Percentiles rank a stretch among this genome's conserved stretches.
Conservation (phyloP, 1,140 invertebrate genomes). For the Papilio glaucus region DNA sequence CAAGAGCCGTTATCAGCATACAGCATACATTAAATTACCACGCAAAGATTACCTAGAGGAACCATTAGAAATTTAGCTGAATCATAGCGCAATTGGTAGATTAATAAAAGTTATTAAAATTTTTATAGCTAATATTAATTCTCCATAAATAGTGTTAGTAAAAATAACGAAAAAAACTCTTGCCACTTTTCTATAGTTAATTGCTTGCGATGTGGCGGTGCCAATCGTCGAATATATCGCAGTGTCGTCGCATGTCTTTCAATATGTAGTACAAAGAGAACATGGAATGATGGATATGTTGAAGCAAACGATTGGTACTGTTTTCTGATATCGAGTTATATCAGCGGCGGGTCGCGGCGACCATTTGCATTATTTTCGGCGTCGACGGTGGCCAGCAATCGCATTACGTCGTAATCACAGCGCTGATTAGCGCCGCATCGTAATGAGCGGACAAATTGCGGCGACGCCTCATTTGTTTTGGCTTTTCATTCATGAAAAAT, state of each 20-base stretch:
- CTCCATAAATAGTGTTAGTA: too few relatives aligned
- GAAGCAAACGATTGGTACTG: constrained; percentile 42
- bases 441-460: constrained; percentile 58
- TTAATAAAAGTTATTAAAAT: too few relatives aligned
- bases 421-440: constrained; percentile 65
- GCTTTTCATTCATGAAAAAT: not conserved
- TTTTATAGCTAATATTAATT: too few relatives aligned
- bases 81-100: too few relatives aligned
- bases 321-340: constrained; percentile 26
- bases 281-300: not conserved
- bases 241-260: not conserved
- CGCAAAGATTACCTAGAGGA: too few relatives aligned
- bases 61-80: too few relatives aligned
- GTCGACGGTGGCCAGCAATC: constrained; percentile 50
- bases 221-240: too few relatives aligned
- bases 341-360: constrained; percentile 34
- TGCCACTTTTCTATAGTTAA: too few relatives aligned
- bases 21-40: too few relatives aligned
- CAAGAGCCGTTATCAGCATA: too few relatives aligned
- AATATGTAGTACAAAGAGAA: constrained; percentile 4
- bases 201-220: too few relatives aligned
- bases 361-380: constrained; percentile 65
- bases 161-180: too few relatives aligned
- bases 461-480: constrained; percentile 20
- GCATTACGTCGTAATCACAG: constrained; percentile 68